These are phyloP conservation scores for Cynopterus brachyotis DNA, from an alignment of 2,113 vertebrate species.

Conservation along the genomic window DNA sequence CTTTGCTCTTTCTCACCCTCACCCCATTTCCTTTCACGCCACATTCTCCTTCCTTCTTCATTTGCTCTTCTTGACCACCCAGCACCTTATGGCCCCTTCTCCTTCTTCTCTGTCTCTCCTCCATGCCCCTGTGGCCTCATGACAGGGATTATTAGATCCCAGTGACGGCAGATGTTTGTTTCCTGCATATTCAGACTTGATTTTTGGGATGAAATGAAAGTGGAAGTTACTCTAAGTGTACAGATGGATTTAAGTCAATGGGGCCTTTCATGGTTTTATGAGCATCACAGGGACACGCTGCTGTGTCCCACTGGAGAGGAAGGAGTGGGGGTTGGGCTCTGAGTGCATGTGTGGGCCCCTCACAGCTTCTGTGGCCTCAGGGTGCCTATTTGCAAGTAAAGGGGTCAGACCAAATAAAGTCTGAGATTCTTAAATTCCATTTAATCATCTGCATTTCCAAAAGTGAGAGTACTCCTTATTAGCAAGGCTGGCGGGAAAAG, in stretches of 20 bases:
- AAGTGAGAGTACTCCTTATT: not conserved
- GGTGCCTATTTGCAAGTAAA: not conserved
- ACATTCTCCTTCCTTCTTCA: not conserved
- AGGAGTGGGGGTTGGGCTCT: not conserved
- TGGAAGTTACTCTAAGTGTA: not conserved
- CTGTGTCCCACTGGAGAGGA: not conserved
- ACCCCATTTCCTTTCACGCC: not conserved
- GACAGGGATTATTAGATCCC: not conserved
- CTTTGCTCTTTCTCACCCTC: not conserved
- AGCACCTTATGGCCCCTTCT: too few relatives aligned
- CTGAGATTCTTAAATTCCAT: not conserved
- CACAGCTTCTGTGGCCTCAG: not conserved
- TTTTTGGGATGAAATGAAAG: not conserved
- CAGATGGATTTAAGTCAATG: not conserved
- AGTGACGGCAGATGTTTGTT: not conserved
- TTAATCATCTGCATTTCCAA: not conserved
- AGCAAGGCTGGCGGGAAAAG: not conserved
- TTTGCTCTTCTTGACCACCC: not conserved
- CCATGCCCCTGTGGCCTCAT: fast-evolving
- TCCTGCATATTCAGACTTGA: not conserved
- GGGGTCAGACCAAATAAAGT: not conserved
- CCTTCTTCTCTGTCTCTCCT: not conserved
- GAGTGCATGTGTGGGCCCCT: not conserved
- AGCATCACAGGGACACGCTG: not conserved
- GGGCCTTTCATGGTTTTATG: not conserved